A percentile compares a stretch with the other conserved stretches of the same genome.
Conservation (phyloP, 2,888 invertebrate species). For the Platycnemis pennipes region DNA sequence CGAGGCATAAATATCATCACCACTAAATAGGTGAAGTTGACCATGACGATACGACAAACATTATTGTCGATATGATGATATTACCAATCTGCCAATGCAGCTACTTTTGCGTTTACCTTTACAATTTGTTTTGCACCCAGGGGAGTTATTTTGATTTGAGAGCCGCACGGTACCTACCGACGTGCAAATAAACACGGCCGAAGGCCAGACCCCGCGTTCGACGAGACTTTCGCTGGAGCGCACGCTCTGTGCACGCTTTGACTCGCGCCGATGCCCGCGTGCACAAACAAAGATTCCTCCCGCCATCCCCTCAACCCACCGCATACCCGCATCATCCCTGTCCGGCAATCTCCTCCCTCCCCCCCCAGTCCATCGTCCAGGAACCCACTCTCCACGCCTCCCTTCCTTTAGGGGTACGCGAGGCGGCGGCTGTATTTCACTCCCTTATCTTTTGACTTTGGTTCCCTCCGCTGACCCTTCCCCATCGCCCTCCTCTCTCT, state of each 20-base stretch:
- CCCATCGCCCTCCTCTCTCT: neutral
- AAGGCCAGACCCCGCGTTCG: too few species aligned
- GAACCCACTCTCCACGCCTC: neutral
- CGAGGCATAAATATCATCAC: too few species aligned
- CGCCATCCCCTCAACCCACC: neutral
- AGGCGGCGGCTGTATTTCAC: constrained; percentile 2
- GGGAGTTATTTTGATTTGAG: too few species aligned
- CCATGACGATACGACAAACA: too few species aligned
- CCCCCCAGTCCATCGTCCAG: neutral
- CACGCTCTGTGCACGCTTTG: neutral
- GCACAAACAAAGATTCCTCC: neutral
- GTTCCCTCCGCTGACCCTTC: neutral
- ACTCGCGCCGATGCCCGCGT: neutral
- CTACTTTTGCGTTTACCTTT: too few species aligned
- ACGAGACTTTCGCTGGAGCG: too few species aligned
- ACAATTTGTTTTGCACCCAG: too few species aligned
- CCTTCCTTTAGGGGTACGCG: neutral
- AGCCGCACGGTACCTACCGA: too few species aligned
- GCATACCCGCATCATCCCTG: neutral
- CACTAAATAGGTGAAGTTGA: too few species aligned
- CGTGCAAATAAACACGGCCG: too few species aligned
- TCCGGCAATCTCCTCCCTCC: neutral
- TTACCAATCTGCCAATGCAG: too few species aligned
- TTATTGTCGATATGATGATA: too few species aligned
- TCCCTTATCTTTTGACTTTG: constrained; percentile 9